Percentiles rank a stretch among this genome's conserved stretches.
These are phyloP conservation scores for Drosophila takahashii DNA, from an alignment of 1,140 invertebrate species.

Conservation along the genomic window DNA sequence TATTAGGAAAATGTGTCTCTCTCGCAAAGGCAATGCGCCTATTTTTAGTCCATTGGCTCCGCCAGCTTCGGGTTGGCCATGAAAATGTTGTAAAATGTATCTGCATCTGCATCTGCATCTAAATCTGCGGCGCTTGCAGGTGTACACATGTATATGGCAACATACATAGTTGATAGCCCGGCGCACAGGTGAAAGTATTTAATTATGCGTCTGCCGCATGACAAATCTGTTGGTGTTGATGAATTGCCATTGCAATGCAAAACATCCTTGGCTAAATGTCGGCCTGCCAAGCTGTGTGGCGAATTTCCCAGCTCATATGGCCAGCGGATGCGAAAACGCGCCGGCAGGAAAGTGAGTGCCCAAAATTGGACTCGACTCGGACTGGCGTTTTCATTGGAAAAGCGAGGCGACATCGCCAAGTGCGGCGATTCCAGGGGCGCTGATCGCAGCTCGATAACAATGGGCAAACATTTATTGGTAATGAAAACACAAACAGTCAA, in stretches of 20 bases:
- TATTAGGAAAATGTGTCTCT: constrained; percentile 74
- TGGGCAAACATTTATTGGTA: constrained; percentile 56
- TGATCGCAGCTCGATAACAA: constrained; percentile 46
- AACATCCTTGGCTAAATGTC: constrained; percentile 67
- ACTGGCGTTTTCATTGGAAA: constrained; percentile 61
- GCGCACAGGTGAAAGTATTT: constrained; percentile 78
- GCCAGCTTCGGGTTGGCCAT: constrained; percentile 65
- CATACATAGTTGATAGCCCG: neutral
- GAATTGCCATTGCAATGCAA: constrained; percentile 71
- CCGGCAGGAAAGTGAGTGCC: constrained; percentile 67
- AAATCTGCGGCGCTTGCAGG: constrained; percentile 29
- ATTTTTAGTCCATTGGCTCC: constrained; percentile 76
- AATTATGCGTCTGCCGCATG: constrained; percentile 74
- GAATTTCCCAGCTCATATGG: constrained; percentile 37
- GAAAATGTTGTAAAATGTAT: constrained; percentile 35
- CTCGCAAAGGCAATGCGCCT: constrained; percentile 66
- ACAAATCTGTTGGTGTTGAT: constrained; percentile 74
- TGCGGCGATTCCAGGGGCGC: constrained; percentile 48
- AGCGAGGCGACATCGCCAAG: constrained; percentile 40
- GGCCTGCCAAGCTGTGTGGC: constrained; percentile 13
- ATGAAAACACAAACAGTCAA: constrained; percentile 43
- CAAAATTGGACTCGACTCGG: constrained; percentile 61
- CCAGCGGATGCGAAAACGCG: constrained; percentile 47
- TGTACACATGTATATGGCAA: neutral
- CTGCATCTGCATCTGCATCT: constrained; percentile 56